phyloP scores from a whole-genome alignment of 2,113 vertebrate species.

The Ovis canadensis region DNA sequence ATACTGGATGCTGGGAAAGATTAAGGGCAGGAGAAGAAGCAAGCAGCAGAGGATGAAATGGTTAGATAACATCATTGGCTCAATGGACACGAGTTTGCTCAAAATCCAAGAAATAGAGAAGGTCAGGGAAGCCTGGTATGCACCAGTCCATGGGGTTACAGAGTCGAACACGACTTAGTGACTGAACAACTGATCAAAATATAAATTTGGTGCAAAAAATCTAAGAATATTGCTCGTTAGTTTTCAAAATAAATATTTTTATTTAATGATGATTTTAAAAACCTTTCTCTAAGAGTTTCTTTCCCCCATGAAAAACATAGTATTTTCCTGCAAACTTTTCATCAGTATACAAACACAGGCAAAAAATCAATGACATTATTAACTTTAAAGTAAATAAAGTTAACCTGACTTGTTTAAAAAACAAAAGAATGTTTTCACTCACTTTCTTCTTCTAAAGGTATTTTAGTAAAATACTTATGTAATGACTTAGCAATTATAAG shows the following conservation, averaged over 20 bases:
- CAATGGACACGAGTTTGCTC: neutral
- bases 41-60: neutral
- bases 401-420: neutral
- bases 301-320: neutral
- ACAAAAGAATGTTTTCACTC: neutral
- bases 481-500: neutral
- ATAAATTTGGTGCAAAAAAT: neutral
- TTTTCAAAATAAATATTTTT: neutral
- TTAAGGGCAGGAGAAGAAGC: neutral
- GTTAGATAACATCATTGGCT: neutral
- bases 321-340: neutral
- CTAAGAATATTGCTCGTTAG: neutral
- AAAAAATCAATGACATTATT: neutral
- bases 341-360: neutral
- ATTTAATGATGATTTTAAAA: neutral
- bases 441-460: neutral
- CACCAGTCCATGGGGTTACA: neutral
- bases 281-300: neutral
- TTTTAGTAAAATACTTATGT: neutral
- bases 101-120: neutral
- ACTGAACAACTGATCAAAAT: neutral
- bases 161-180: accelerated
- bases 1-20: neutral
- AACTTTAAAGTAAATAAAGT: neutral
- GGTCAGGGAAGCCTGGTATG: neutral